These are phyloP conservation scores for Hyphantria cunea DNA, from an alignment of 1,140 invertebrate genomes.

Conservation along the genomic window DNA sequence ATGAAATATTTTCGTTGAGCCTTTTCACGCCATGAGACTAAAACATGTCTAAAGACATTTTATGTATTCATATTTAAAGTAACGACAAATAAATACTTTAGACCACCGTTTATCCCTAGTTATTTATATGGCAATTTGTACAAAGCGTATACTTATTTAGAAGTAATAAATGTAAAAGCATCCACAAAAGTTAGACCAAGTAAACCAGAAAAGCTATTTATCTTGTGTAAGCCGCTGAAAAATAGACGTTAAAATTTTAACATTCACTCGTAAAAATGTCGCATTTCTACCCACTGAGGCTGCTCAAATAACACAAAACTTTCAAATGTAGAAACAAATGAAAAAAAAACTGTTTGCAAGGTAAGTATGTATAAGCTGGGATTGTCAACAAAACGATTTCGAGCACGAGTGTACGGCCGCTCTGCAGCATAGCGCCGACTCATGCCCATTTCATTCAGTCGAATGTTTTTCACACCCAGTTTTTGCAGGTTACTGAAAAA, in stretches of 20 bases:
- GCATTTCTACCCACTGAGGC: constrained; percentile 11
- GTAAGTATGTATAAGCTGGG: constrained; percentile 30
- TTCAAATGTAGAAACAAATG: constrained; percentile 29
- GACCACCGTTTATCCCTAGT: not conserved
- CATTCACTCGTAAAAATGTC: constrained; percentile 20
- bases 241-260: constrained; percentile 22
- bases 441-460: constrained; percentile 44
- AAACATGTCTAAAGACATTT: no score
- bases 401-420: constrained; percentile 31
- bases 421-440: constrained; percentile 23
- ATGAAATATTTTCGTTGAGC: no score
- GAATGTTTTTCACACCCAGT: constrained; percentile 32
- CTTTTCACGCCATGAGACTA: no score
- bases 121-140: not conserved
- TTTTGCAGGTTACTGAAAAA: constrained; percentile 28
- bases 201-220: constrained; percentile 21
- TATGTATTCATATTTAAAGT: no score
- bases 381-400: constrained; percentile 37
- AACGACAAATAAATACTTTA: no score
- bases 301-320: constrained; percentile 27
- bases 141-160: not conserved
- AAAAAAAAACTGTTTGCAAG: constrained; percentile 20
- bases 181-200: constrained; percentile 5
- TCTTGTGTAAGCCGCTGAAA: constrained; percentile 24
- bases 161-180: constrained; percentile 6